Base-by-base conservation (phyloP, 2,797 vertebrate species). In the Botia almorhae region DNA sequence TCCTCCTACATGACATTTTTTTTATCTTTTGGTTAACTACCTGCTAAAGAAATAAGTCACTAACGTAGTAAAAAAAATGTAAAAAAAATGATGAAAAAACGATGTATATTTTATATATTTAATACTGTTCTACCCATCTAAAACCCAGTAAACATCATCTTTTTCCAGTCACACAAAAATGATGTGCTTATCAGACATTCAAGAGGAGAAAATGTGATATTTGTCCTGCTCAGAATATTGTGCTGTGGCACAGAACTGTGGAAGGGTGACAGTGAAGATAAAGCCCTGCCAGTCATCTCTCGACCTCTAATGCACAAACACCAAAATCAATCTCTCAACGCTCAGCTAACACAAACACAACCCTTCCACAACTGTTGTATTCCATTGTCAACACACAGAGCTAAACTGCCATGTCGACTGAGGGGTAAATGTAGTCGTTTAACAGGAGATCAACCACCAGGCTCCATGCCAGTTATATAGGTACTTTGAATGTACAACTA, bases 281-380 rank as follows among this genome's bases (percentile, higher is more conserved):
- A 86, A 80, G 68, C 68, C 50, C 29, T 74, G 61, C 75, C 81
- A 77, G 61, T 76, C 72, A 77, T 78, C 87, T 76, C 76, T 77
- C 69, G 65, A 50, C 33, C 71, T n/a, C 39, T 60, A 51, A 46
- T 63, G 68, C 60, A 80, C 70, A 83, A 72, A 82, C 69, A 83
- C 68, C 78, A 75, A 50, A 76, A 72, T 76, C 74, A 76, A 80
- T 71, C 67, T 50, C 48, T 39, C 61, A 69, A 53, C 26, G 61
- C 68, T 72, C 55, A 60, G 76, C 55, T 81, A 17, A 85, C 83
- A 80, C 60, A 84, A 74, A 80, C 65, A 68, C 87, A 88, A 86
- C 89, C 87, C 82, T 83, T 85, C 81, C 23, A 81, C 87, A 83
- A 89, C 87, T 87, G 81, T 87, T 86, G 80, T 19, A 53, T 80